Evolutionary conservation across 2,113 vertebrate species (phyloP).

Genomic region (Tiliqua scincoides): DNA sequence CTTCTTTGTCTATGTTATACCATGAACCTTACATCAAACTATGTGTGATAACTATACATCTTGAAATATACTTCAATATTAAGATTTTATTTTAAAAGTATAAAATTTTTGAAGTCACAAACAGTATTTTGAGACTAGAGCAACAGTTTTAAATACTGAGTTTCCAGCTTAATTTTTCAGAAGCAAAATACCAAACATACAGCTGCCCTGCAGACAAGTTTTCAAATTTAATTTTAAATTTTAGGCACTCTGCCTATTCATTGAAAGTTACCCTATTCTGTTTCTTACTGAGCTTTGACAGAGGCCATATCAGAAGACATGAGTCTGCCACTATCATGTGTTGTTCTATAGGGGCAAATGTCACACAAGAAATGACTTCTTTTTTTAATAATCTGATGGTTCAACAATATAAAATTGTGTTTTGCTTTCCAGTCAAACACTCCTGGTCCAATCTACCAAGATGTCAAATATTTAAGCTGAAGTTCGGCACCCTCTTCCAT

Average conservation of each 20-base stretch:
- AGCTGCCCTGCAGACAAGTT: too few relatives aligned
- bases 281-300: too few relatives aligned
- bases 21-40: too few relatives aligned
- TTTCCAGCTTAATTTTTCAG: not conserved
- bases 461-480: not conserved
- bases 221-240: too few relatives aligned
- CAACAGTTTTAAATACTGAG: not conserved
- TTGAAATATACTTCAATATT: not conserved
- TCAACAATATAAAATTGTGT: not conserved
- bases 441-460: not conserved
- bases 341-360: too few relatives aligned
- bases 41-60: not conserved
- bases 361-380: not conserved
- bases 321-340: too few relatives aligned
- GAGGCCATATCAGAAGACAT: too few relatives aligned
- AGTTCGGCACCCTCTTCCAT: not conserved
- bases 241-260: too few relatives aligned
- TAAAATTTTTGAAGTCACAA: not conserved
- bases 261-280: too few relatives aligned
- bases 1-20: not conserved
- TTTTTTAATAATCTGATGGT: not conserved
- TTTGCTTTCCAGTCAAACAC: not conserved
- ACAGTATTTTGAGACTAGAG: too few relatives aligned
- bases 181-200: not conserved
- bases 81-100: not conserved